Evolutionary conservation across 1,140 invertebrate genomes (phyloP).

Genomic region (Pseudomyrmex cubaensis): DNA sequence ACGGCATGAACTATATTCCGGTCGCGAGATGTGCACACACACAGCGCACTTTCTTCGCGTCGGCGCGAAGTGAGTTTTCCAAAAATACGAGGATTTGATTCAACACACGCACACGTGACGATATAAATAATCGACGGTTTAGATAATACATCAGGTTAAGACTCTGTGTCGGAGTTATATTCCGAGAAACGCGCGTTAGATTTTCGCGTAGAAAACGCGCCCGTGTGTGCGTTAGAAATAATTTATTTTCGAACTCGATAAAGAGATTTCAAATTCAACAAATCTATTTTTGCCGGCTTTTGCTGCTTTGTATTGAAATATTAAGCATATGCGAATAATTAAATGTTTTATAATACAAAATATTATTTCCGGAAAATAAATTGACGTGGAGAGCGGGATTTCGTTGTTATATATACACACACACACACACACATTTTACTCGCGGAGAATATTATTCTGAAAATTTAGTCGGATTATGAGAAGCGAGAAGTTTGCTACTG

Average conservation of each 20-base stretch:
- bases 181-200: constrained; percentile 1
- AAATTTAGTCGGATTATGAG: not conserved
- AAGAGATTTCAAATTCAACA: too few relatives aligned
- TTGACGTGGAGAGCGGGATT: not conserved
- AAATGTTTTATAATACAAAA: not conserved
- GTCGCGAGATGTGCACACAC: constrained; percentile 8
- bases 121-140: constrained; percentile 30
- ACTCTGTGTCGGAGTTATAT: constrained; percentile 1
- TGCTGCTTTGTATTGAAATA: too few relatives aligned
- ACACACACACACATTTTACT: too few relatives aligned
- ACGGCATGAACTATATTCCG: constrained; percentile 14
- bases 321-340: too few relatives aligned
- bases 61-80: not conserved
- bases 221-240: too few relatives aligned
- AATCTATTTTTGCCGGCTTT: too few relatives aligned
- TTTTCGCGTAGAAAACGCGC: too few relatives aligned
- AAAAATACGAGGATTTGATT: constrained; percentile 15
- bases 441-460: not conserved
- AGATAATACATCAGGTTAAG: constrained; percentile 32
- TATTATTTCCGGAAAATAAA: not conserved
- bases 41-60: not conserved
- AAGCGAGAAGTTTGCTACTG: not conserved
- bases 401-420: not conserved
- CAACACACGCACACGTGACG: too few relatives aligned
- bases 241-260: too few relatives aligned